Percentiles rank a stretch among this genome's conserved stretches.
These are phyloP conservation scores for Gymnosoma rotundatum DNA, from an alignment of 2,888 invertebrate genomes.

Conservation along the genomic window DNA sequence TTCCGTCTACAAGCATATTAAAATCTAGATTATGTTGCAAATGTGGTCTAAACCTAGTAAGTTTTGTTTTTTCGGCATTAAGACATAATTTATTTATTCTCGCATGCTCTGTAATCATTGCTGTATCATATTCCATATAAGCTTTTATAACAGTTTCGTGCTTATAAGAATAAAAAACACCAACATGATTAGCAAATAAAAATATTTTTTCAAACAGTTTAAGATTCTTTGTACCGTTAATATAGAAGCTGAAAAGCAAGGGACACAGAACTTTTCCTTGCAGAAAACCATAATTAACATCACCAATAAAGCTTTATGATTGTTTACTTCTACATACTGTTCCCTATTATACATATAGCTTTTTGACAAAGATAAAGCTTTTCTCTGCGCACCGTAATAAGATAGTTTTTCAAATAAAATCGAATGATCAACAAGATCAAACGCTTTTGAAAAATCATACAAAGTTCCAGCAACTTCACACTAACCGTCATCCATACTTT, in stretches of 20 bases:
- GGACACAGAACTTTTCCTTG: no score
- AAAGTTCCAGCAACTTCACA: no score
- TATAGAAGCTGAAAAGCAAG: no score
- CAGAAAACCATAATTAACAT: neutral
- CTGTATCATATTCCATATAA: no score
- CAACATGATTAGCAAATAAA: neutral
- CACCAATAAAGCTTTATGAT: slow-evolving; percentile 1
- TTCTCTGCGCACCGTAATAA: no score
- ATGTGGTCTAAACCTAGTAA: slow-evolving; percentile 4
- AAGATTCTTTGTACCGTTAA: no score
- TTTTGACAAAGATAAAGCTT: no score
- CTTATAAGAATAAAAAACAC: neutral
- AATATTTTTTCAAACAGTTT: no score
- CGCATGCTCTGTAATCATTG: no score
- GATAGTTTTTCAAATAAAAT: neutral
- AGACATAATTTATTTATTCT: neutral
- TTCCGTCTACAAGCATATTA: neutral
- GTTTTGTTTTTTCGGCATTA: neutral
- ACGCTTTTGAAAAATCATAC: no score
- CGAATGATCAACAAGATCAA: neutral
- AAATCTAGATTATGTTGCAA: neutral
- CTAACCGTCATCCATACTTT: no score
- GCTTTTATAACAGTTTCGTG: no score
- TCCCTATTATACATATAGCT: neutral
- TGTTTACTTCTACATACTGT: neutral